A percentile compares a stretch with the other conserved stretches of the same genome.
phyloP scores from a whole-genome alignment of 2,888 invertebrate genomes.

The Holacanthella duospinosa region DNA sequence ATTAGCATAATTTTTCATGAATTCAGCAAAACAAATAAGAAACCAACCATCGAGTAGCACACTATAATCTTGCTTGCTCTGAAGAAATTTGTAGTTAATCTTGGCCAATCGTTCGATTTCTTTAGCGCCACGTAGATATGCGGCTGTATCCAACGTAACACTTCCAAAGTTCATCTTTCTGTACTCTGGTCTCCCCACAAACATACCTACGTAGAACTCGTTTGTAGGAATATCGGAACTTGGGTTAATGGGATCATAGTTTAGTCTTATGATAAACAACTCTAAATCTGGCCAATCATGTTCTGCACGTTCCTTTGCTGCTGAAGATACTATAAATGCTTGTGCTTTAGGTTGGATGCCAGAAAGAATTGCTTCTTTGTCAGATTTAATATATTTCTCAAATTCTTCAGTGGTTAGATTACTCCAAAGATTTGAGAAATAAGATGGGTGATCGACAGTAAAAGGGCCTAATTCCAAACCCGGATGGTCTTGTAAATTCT shows the following conservation, averaged over 20 bases:
- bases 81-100: background rate
- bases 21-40: too few relatives aligned
- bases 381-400: background rate
- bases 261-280: background rate
- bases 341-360: background rate
- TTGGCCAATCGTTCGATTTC: background rate
- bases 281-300: background rate
- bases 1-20: too few relatives aligned
- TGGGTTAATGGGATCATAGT: background rate
- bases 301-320: background rate
- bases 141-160: background rate
- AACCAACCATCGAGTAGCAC: background rate
- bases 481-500: conserved; percentile 2
- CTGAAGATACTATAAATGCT: background rate
- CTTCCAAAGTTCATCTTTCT: background rate
- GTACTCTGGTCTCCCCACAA: background rate
- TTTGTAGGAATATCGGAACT: background rate
- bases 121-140: background rate
- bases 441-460: background rate
- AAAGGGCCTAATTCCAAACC: background rate
- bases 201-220: background rate
- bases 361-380: background rate
- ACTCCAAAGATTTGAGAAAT: background rate
- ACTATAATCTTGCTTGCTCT: background rate
- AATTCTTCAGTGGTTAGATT: background rate